These are phyloP conservation scores for Euwallacea fornicatus DNA, from an alignment of 1,140 invertebrate species.

Conservation along the genomic window DNA sequence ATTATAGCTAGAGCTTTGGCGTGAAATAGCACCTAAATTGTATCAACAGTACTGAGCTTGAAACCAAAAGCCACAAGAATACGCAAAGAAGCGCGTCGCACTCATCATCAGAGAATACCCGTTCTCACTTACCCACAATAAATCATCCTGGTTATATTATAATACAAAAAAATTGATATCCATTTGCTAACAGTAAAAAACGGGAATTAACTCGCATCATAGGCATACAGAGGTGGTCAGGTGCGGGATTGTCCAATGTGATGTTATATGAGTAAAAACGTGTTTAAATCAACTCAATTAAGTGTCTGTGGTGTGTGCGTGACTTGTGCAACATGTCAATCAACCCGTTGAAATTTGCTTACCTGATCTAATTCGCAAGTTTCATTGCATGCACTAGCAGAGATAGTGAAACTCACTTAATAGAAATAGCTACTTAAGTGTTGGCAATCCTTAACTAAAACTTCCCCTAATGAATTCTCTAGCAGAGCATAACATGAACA, in stretches of 20 bases:
- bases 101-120: slow-evolving; percentile 32
- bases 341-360: too few relatives aligned
- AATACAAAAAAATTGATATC: slow-evolving; percentile 40
- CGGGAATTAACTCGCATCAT: slow-evolving; percentile 26
- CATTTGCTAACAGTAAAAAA: slow-evolving; percentile 39
- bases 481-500: slow-evolving; percentile 1
- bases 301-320: too few relatives aligned
- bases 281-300: too few relatives aligned
- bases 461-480: too few relatives aligned
- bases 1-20: neutral
- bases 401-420: too few relatives aligned
- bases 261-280: neutral
- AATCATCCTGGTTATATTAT: slow-evolving; percentile 39
- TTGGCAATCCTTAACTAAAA: too few relatives aligned
- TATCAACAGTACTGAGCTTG: neutral
- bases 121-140: slow-evolving; percentile 39
- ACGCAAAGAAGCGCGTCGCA: slow-evolving; percentile 36
- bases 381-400: too few relatives aligned
- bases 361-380: too few relatives aligned
- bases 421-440: too few relatives aligned
- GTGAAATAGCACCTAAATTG: too few relatives aligned
- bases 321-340: too few relatives aligned
- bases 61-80: slow-evolving; percentile 7
- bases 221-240: neutral
- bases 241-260: neutral